These are phyloP conservation scores for Antigone vipio DNA, from an alignment of 2,113 vertebrate species.

Conservation along the genomic window DNA sequence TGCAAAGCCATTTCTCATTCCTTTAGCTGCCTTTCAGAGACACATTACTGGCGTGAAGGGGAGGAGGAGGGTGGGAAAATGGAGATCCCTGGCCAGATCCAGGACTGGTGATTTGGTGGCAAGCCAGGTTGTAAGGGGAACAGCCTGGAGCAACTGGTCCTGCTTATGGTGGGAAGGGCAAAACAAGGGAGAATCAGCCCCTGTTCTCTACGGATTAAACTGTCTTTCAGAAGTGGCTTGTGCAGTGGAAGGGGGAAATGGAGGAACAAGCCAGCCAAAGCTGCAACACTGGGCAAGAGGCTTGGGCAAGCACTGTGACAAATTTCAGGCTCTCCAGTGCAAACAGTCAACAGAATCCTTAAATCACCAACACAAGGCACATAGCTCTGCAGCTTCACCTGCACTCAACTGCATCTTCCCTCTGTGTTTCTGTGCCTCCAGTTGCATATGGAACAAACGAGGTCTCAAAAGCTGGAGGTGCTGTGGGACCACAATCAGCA, in stretches of 20 bases:
- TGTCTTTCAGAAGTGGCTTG: not conserved
- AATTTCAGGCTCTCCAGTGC: not conserved
- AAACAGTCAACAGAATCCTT: not conserved
- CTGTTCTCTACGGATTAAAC: not conserved
- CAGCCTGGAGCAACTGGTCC: not conserved
- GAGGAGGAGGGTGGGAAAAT: not conserved
- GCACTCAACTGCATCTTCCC: not conserved
- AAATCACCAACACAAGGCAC: not conserved
- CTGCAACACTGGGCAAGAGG: not conserved
- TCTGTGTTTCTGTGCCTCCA: not conserved
- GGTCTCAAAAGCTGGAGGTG: not conserved
- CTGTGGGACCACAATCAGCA: not conserved
- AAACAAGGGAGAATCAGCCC: not conserved
- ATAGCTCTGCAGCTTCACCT: not conserved
- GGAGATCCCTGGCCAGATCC: not conserved
- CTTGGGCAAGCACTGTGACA: not conserved
- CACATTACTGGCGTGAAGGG: not conserved
- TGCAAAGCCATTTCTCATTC: not conserved
- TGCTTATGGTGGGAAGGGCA: not conserved
- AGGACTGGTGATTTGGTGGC: not conserved
- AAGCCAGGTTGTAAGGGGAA: not conserved
- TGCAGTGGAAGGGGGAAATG: not conserved
- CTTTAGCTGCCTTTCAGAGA: not conserved
- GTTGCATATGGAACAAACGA: not conserved
- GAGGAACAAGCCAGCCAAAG: not conserved